A percentile compares a stretch with the other conserved stretches of the same genome.
These are phyloP conservation scores for Syrphus vitripennis DNA, from an alignment of 2,888 invertebrate species.

Conservation along the genomic window DNA sequence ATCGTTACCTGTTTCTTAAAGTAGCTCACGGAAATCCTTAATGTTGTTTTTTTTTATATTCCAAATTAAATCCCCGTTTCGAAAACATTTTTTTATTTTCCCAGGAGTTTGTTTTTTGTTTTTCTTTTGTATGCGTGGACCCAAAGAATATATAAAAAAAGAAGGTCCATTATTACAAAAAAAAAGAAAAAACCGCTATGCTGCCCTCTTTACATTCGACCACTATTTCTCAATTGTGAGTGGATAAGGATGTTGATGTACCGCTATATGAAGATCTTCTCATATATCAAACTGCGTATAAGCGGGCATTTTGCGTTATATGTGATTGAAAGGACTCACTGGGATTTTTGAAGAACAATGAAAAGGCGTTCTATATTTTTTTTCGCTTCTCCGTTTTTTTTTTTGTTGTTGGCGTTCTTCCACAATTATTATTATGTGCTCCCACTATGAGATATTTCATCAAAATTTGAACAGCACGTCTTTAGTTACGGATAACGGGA, in stretches of 20 bases:
- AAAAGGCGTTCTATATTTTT: constrained; percentile 51
- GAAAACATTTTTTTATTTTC: constrained; percentile 42
- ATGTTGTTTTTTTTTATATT: constrained; percentile 30
- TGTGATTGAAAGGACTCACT: constrained; percentile 55
- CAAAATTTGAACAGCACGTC: constrained; percentile 36
- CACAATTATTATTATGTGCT: constrained; percentile 55
- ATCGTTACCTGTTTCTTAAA: constrained; percentile 49
- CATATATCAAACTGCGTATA: constrained; percentile 66
- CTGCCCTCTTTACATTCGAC: constrained; percentile 66
- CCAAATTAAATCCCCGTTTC: constrained; percentile 23
- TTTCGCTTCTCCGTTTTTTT: constrained; percentile 8
- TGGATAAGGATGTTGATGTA: constrained; percentile 70
- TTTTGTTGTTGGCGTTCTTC: constrained; percentile 53
- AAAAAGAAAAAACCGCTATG: constrained; percentile 59
- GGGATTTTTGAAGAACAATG: constrained; percentile 20
- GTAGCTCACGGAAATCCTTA: constrained; percentile 28
- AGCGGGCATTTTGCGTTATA: constrained; percentile 66
- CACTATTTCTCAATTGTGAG: constrained; percentile 64
- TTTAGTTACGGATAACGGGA: constrained; percentile 69
- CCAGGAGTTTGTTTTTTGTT: constrained; percentile 41
- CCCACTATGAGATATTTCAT: constrained; percentile 58
- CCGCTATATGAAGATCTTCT: constrained; percentile 68
- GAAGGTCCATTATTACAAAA: constrained; percentile 61
- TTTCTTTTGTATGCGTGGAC: constrained; percentile 4
- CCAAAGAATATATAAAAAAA: constrained; percentile 31